A percentile compares a stretch with the other conserved stretches of the same genome.
Evolutionary conservation across 2,113 vertebrate genomes (phyloP).

Genomic region (Eleginops maclovinus): DNA sequence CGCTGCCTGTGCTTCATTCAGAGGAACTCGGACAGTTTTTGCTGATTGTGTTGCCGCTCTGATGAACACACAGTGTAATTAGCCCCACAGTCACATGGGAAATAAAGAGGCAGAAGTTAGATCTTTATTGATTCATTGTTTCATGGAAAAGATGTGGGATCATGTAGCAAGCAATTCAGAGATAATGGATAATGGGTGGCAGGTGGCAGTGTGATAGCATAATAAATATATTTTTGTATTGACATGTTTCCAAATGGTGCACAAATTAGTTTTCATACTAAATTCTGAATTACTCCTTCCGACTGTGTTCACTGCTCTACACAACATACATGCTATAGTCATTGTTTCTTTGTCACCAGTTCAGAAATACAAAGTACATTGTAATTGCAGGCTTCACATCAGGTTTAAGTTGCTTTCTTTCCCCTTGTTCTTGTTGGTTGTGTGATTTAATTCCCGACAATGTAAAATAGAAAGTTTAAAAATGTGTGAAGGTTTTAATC

Average conservation of each 20-base stretch:
- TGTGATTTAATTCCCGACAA: neutral
- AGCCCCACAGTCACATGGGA: conserved; percentile 66
- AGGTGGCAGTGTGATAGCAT: conserved; percentile 14
- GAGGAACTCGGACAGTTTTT: conserved; percentile 32
- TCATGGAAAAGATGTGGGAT: conserved; percentile 26
- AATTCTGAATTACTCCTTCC: neutral
- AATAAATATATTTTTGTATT: neutral
- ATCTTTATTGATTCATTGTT: conserved; percentile 58
- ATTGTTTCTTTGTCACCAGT: neutral
- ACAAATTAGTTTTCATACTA: neutral
- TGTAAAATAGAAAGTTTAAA: neutral
- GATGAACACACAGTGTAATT: conserved; percentile 72
- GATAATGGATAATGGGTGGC: conserved; percentile 45
- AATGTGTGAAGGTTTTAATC: neutral
- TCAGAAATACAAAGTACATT: neutral
- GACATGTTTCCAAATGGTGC: neutral
- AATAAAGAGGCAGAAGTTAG: conserved; percentile 69
- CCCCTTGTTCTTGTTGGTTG: neutral
- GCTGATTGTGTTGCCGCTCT: conserved; percentile 61
- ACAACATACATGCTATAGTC: neutral
- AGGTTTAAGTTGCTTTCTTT: neutral
- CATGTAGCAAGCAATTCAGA: conserved; percentile 13
- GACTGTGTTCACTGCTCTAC: neutral
- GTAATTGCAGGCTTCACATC: neutral
- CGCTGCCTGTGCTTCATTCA: conserved; percentile 31